Percentiles rank a stretch among this genome's conserved stretches.
phyloP scores from a whole-genome alignment of 1,140 invertebrate genomes.

The Catajapyx aquilonaris region DNA sequence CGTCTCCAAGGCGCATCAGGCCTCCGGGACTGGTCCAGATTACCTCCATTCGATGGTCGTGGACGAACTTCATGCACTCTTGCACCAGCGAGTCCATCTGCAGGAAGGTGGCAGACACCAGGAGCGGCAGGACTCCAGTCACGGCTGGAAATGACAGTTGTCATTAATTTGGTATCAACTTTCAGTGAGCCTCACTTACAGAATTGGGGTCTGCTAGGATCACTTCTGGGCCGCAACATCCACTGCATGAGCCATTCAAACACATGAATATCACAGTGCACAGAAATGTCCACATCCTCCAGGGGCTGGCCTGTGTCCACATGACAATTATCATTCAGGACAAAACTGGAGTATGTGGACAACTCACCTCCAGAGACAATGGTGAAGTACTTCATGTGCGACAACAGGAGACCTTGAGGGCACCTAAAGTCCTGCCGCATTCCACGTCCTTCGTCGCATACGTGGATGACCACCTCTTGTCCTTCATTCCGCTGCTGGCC shows the following conservation, averaged over 20 bases:
- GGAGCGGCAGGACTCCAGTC: conserved; percentile 68
- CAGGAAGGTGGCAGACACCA: conserved; percentile 81
- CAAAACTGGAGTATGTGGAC: conserved; percentile 16
- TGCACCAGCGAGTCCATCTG: conserved; percentile 76
- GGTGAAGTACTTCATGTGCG: conserved; percentile 87
- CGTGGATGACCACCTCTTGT: conserved; percentile 64
- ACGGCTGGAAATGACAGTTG: conserved; percentile 35
- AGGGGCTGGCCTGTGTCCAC: conserved; percentile 38
- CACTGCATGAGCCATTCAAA: conserved; percentile 95
- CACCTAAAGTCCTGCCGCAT: conserved; percentile 72
- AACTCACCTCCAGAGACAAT: conserved; percentile 47
- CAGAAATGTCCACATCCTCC: conserved; percentile 91
- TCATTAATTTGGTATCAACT: no score
- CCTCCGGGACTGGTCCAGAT: conserved; percentile 55
- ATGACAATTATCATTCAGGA: conserved; percentile 2
- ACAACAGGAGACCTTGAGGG: conserved; percentile 56
- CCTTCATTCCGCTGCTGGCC: no score
- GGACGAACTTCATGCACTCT: conserved; percentile 58
- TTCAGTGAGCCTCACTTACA: conserved; percentile 5
- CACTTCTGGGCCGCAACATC: no score
- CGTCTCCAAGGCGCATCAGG: conserved; percentile 60
- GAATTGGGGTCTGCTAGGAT: conserved; percentile 34
- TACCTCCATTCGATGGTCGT: conserved; percentile 53
- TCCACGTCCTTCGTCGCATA: conserved; percentile 68
- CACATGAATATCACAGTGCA: conserved; percentile 78